phyloP scores from a whole-genome alignment of 1,140 invertebrate genomes.

The Diabrotica virgifera region DNA sequence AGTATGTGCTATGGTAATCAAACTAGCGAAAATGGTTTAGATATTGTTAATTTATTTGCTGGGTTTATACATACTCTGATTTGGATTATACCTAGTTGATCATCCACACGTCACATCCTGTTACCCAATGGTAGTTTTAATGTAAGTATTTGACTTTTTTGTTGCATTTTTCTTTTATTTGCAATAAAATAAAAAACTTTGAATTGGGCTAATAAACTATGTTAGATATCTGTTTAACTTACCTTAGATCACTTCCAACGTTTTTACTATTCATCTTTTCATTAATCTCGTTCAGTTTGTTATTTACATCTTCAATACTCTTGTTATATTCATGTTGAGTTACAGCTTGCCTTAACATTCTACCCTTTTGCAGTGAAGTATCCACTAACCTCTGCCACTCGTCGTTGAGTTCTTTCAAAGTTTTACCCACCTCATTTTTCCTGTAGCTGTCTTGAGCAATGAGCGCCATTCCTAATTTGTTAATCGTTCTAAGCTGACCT shows the following conservation, averaged over 20 bases:
- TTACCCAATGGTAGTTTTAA: too few relatives aligned
- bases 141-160: too few relatives aligned
- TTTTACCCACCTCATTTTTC: conserved; percentile 63
- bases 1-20: too few relatives aligned
- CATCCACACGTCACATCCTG: too few relatives aligned
- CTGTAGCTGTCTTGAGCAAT: conserved; percentile 70
- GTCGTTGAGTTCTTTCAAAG: conserved; percentile 66
- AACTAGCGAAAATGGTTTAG: too few relatives aligned
- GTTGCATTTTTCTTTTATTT: too few relatives aligned
- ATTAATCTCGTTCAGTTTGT: conserved; percentile 78
- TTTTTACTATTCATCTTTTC: conserved; percentile 73
- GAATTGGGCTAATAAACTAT: too few relatives aligned
- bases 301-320: conserved; percentile 74
- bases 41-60: too few relatives aligned
- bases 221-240: not conserved
- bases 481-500: conserved; percentile 79
- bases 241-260: conserved; percentile 76
- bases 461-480: conserved; percentile 71
- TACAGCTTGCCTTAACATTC: conserved; percentile 72
- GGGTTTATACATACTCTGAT: too few relatives aligned
- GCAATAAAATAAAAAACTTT: too few relatives aligned
- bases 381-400: conserved; percentile 70
- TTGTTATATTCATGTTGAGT: conserved; percentile 76
- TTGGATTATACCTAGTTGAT: too few relatives aligned
- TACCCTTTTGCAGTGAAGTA: conserved; percentile 78